These are phyloP conservation scores for Melanerpes aurifrons DNA, from an alignment of 2,113 vertebrate genomes.

Conservation along the genomic window DNA sequence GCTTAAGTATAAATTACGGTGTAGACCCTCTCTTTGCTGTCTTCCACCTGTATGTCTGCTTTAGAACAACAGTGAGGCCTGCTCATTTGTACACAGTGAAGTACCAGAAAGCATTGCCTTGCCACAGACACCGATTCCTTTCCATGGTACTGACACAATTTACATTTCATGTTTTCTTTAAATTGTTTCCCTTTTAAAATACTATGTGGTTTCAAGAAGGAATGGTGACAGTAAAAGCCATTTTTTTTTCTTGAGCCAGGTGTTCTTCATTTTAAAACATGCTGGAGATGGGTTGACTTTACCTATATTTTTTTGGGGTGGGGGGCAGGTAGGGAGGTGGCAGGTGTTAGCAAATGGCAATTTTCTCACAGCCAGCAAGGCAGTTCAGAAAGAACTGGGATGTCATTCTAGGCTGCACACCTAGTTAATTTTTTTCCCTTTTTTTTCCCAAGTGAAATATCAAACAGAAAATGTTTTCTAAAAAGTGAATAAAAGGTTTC, in stretches of 20 bases:
- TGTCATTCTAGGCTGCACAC: neutral
- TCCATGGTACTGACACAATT: neutral
- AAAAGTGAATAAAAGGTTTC: neutral
- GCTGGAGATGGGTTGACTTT: neutral
- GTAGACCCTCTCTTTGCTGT: neutral
- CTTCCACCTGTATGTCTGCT: neutral
- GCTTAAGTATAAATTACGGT: neutral
- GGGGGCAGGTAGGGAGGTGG: rapidly evolving
- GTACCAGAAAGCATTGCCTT: neutral
- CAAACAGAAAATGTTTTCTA: neutral
- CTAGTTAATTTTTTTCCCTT: neutral
- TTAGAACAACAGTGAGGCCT: neutral
- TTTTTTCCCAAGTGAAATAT: neutral
- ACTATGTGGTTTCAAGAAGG: neutral
- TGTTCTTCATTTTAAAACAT: neutral
- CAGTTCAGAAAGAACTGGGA: neutral
- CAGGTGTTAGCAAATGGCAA: neutral
- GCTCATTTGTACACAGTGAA: neutral
- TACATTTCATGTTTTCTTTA: neutral
- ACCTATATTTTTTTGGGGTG: neutral
- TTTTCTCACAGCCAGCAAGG: neutral
- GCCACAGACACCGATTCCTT: neutral
- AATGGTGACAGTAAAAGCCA: neutral
- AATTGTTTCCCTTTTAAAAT: neutral
- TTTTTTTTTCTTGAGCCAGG: neutral